Evolutionary conservation across 2,888 invertebrate genomes (phyloP).

Genomic region (Hemistola chrysoprasaria): DNA sequence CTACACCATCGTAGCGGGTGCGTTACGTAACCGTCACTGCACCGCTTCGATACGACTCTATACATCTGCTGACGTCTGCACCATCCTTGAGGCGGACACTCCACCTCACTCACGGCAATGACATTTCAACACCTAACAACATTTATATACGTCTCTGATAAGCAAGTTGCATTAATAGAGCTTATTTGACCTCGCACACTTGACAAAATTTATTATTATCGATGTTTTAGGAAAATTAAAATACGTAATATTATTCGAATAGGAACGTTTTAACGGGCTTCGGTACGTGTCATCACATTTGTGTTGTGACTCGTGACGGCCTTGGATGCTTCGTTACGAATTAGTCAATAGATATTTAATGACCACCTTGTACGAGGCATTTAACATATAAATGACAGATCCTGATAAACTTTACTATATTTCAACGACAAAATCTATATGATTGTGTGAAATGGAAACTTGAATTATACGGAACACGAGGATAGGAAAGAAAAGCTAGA

Average conservation of each 20-base stretch:
- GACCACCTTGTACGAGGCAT: slow-evolving; percentile 8
- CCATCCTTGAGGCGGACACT: slow-evolving; percentile 25
- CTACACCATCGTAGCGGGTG: slow-evolving; percentile 49
- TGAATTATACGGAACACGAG: slow-evolving; percentile 40
- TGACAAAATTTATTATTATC: slow-evolving; percentile 35
- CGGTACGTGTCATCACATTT: slow-evolving; percentile 5
- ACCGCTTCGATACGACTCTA: slow-evolving; percentile 14
- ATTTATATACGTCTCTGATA: slow-evolving; percentile 23
- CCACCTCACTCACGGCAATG: slow-evolving; percentile 37
- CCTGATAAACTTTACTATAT: slow-evolving; percentile 12
- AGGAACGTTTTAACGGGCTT: slow-evolving; percentile 7
- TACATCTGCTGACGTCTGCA: neutral
- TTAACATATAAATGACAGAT: slow-evolving; percentile 25
- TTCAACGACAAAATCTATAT: slow-evolving; percentile 8
- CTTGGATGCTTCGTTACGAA: slow-evolving; percentile 19
- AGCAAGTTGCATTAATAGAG: slow-evolving; percentile 24
- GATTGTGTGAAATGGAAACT: slow-evolving; percentile 6
- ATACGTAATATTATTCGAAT: slow-evolving; percentile 7
- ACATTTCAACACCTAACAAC: slow-evolving; percentile 40
- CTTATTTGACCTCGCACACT: slow-evolving; percentile 29
- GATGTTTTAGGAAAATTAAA: slow-evolving; percentile 20
- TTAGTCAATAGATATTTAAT: slow-evolving; percentile 15
- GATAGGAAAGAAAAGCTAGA: slow-evolving; percentile 53
- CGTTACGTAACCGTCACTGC: slow-evolving; percentile 60
- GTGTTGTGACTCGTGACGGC: slow-evolving; percentile 16